phyloP scores from a whole-genome alignment of 2,113 vertebrate species.

The Agapornis roseicollis region DNA sequence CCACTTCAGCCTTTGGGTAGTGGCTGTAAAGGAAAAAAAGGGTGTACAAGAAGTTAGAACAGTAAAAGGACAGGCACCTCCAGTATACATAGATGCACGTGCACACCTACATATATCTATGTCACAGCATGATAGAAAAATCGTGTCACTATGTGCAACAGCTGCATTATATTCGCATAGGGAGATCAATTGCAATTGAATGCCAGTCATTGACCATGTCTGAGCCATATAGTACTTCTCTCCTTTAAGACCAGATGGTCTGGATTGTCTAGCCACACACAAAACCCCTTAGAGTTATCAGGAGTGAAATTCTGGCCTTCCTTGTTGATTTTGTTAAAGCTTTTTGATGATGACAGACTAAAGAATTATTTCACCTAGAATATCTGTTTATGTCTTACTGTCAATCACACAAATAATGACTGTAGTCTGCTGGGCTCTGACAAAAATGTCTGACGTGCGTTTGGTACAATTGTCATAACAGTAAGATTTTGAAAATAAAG shows the following conservation, averaged over 20 bases:
- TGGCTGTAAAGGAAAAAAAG: slow-evolving; percentile 77
- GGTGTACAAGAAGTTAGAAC: background rate
- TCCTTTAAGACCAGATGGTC: background rate
- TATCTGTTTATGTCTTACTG: background rate
- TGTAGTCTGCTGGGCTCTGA: background rate
- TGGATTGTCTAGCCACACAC: background rate
- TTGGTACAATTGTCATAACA: background rate
- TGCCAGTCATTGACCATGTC: rapidly evolving
- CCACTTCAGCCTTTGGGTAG: slow-evolving; percentile 91
- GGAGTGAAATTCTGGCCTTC: background rate
- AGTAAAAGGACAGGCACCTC: background rate
- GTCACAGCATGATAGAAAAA: background rate
- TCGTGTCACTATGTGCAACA: background rate
- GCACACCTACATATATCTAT: rapidly evolving
- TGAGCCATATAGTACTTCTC: background rate
- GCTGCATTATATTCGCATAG: background rate
- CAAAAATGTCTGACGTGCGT: background rate
- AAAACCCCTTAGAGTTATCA: background rate
- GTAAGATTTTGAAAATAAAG: background rate
- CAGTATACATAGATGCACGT: background rate
- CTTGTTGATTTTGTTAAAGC: background rate
- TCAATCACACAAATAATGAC: background rate
- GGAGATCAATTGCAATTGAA: background rate
- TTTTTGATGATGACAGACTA: background rate
- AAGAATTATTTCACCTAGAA: background rate